phyloP scores from a whole-genome alignment of 2,113 vertebrate species.

The Atractosteus spatula region DNA sequence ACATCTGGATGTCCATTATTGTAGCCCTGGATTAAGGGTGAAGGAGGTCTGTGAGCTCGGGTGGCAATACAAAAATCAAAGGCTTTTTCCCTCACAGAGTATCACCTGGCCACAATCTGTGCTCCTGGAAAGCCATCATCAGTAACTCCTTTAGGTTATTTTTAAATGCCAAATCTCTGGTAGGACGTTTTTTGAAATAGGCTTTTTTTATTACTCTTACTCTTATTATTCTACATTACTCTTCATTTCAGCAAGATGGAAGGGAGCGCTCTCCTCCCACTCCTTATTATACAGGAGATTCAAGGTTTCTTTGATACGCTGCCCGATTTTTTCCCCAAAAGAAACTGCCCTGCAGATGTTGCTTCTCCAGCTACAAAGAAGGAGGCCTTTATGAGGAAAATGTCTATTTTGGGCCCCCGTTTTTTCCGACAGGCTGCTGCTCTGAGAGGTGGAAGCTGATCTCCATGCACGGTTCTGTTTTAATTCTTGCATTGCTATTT shows the following conservation, averaged over 20 bases:
- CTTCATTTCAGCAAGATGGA: slow-evolving; percentile 32
- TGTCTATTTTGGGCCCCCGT: slow-evolving; percentile 68
- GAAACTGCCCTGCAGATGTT: slow-evolving; percentile 79
- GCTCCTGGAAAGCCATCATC: too few relatives aligned
- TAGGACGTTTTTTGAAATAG: slow-evolving; percentile 63
- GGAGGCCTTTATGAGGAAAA: slow-evolving; percentile 70
- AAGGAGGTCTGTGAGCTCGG: too few relatives aligned
- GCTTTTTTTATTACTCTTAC: slow-evolving; percentile 60
- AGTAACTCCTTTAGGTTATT: slow-evolving; percentile 26
- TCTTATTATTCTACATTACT: slow-evolving; percentile 56
- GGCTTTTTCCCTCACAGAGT: too few relatives aligned
- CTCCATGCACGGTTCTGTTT: slow-evolving; percentile 59
- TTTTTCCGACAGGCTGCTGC: slow-evolving; percentile 61
- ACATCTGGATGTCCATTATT: too few relatives aligned
- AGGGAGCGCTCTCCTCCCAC: slow-evolving; percentile 52
- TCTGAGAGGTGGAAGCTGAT: slow-evolving; percentile 52
- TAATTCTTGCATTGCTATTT: slow-evolving; percentile 67
- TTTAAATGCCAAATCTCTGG: slow-evolving; percentile 65
- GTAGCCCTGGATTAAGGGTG: too few relatives aligned
- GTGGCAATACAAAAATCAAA: too few relatives aligned
- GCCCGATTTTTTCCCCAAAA: slow-evolving; percentile 68
- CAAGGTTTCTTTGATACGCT: slow-evolving; percentile 71
- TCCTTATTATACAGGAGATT: slow-evolving; percentile 62
- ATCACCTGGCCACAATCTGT: too few relatives aligned
- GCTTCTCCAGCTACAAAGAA: slow-evolving; percentile 75